Evolutionary conservation across 1,140 invertebrate genomes (phyloP).

Genomic region (Pogonomyrmex californicus): DNA sequence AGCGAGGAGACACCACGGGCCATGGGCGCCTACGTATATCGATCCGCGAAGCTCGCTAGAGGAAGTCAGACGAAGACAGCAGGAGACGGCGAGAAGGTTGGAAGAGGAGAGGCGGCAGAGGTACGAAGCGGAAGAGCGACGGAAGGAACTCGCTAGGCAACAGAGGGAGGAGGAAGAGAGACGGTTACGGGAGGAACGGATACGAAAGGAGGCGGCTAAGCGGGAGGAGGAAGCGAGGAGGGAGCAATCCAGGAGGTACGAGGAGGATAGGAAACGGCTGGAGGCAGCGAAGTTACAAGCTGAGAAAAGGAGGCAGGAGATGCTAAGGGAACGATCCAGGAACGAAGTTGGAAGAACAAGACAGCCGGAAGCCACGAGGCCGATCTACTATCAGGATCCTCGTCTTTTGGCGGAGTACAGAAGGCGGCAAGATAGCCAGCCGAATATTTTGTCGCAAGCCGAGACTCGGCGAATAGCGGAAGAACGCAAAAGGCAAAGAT

Average conservation of each 20-base stretch:
- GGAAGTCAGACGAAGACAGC: constrained; percentile 39
- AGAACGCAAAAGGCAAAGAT: constrained; percentile 59
- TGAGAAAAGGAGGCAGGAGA: constrained; percentile 65
- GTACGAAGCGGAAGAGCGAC: constrained; percentile 56
- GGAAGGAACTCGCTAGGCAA: constrained; percentile 48
- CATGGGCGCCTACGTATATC: constrained; percentile 71
- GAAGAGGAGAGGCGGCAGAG: constrained; percentile 42
- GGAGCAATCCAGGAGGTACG: constrained; percentile 68
- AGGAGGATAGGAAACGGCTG: constrained; percentile 72
- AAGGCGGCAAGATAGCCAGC: constrained; percentile 62
- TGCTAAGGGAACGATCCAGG: constrained; percentile 41
- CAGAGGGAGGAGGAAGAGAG: constrained; percentile 46
- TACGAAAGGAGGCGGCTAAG: constrained; percentile 58
- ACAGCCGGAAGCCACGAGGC: constrained; percentile 15
- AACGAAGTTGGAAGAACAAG: constrained; percentile 17
- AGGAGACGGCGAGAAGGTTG: constrained; percentile 4
- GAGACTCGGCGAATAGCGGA: constrained; percentile 43
- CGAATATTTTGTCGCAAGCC: constrained; percentile 50
- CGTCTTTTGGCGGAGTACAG: constrained; percentile 48
- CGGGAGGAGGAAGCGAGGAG: constrained; percentile 70
- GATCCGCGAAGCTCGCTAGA: constrained; percentile 49
- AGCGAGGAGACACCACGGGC: constrained; percentile 69
- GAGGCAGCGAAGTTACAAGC: constrained; percentile 44
- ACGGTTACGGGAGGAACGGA: constrained; percentile 20
- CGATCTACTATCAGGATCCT: constrained; percentile 36